Evolutionary conservation across 37 sponge, comb jelly and placozoan species (phyloP), one percentile per base, ranked within the genome.

Genomic region (Tethya wilhelma): DNA sequence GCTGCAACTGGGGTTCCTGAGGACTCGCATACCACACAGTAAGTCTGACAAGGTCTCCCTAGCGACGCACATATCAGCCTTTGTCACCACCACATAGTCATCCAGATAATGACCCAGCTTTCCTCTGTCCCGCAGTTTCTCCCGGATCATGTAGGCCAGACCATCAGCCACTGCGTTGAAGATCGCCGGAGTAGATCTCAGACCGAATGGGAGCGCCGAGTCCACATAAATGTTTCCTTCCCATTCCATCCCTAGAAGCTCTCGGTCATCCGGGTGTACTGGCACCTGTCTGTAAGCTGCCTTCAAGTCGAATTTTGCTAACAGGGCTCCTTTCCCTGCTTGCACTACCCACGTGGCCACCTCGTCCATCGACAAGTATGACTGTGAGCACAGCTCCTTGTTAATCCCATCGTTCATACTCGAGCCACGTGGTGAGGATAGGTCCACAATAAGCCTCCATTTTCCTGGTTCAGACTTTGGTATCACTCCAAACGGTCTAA

Each of bases 361-460:
- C 22, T 74, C 59, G 38, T 57, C 75, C 20, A 57, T 34, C 59
- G 34, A 36, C 34, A 58, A 57, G 25, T 74, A 74, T 19, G 46
- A 44, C 1, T 57, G n/a, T 7, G 46, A 44, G 60, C 59, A 55
- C 34, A 34, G 39, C 37, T 56, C 75, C 12, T 57, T 58, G 40
- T 26, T n/a, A 22, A 74, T 74, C 22, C 75, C 75, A 22, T 74
- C 75, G 25, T 74, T 74, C 40, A 55, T 59, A 59, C 75, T 74
- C 19, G 11, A 14, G 59, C 34, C 59, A 4, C 0, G 40, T 28
- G 59, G 75, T 17, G 58, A 31, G 19, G 42, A 0, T 33, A 46
- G 37, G 38, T 74, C 59, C 65, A 74, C 65, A 9, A 67, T 46
- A 38, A 82, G 65, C 45, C 84, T 26, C 63, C 74, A 73, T n/a